These are phyloP conservation scores for Equus przewalskii DNA, from an alignment of 2,113 vertebrate genomes.

Conservation along the genomic window DNA sequence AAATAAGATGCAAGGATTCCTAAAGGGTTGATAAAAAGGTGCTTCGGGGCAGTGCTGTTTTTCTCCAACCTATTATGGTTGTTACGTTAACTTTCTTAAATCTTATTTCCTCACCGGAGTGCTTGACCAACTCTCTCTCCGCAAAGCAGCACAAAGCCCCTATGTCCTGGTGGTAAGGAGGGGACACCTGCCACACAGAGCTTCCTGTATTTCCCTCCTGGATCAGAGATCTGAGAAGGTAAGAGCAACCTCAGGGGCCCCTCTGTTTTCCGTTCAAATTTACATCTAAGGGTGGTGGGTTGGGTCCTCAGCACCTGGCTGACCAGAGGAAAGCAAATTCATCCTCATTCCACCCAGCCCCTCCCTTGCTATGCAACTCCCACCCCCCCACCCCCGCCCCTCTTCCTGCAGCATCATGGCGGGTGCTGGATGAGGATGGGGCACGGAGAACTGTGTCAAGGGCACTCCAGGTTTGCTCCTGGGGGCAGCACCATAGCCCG, in stretches of 20 bases:
- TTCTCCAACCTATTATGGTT: neutral
- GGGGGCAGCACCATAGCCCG: fast-evolving
- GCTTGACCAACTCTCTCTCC: neutral
- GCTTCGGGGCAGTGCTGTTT: neutral
- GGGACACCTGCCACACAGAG: fast-evolving
- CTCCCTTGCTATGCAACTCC: fast-evolving
- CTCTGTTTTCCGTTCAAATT: fast-evolving
- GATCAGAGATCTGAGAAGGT: neutral
- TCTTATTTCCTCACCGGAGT: neutral
- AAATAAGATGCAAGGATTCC: neutral
- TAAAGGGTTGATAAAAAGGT: fast-evolving
- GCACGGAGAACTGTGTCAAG: fast-evolving
- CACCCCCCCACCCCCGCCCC: too few relatives aligned
- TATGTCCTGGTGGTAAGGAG: neutral
- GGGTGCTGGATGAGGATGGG: fast-evolving
- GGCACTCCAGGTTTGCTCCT: fast-evolving
- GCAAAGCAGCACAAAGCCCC: neutral
- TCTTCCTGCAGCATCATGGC: neutral
- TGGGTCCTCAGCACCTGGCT: fast-evolving
- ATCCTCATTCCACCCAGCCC: neutral
- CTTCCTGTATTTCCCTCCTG: too few relatives aligned
- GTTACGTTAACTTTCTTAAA: neutral
- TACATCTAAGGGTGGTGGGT: fast-evolving
- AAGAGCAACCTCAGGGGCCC: fast-evolving
- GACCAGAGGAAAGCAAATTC: neutral